Conservation (phyloP, 2,888 invertebrate genomes). For the Diabrotica balteata region DNA sequence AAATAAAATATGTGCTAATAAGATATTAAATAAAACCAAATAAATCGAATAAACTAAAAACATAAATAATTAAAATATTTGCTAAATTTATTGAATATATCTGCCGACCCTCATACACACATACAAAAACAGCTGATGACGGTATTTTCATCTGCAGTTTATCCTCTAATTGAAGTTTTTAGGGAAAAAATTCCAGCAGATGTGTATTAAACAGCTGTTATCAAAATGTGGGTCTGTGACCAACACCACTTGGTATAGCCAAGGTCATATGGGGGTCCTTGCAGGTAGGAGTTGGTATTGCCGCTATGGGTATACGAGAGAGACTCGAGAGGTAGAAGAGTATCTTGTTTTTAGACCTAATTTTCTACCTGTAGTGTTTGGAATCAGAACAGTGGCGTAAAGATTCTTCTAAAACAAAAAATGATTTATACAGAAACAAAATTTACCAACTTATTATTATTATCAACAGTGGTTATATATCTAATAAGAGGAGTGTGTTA, state of each 20-base stretch:
- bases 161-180: conserved; percentile 31
- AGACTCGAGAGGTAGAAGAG: conserved; percentile 6
- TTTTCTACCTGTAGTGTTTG: conserved; percentile 29
- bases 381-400: conserved; percentile 19
- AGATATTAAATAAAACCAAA: too few relatives aligned
- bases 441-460: too few relatives aligned
- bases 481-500: too few relatives aligned
- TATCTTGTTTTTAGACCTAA: conserved; percentile 31
- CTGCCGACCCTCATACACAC: conserved; percentile 19
- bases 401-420: too few relatives aligned
- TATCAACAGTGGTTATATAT: too few relatives aligned
- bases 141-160: conserved; percentile 25
- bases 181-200: conserved; percentile 24
- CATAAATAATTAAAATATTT: too few relatives aligned
- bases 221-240: conserved; percentile 33
- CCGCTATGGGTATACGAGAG: conserved; percentile 17
- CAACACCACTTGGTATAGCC: conserved; percentile 24
- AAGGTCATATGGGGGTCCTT: conserved; percentile 32
- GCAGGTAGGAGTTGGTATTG: conserved; percentile 25
- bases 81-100: too few relatives aligned
- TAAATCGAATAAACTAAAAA: too few relatives aligned
- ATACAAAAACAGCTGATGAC: conserved; percentile 25
- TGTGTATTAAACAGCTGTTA: conserved; percentile 32
- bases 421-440: too few relatives aligned
- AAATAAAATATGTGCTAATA: too few relatives aligned